These are phyloP conservation scores for Eriocheir sinensis DNA, from an alignment of 1,140 invertebrate genomes.

Conservation along the genomic window DNA sequence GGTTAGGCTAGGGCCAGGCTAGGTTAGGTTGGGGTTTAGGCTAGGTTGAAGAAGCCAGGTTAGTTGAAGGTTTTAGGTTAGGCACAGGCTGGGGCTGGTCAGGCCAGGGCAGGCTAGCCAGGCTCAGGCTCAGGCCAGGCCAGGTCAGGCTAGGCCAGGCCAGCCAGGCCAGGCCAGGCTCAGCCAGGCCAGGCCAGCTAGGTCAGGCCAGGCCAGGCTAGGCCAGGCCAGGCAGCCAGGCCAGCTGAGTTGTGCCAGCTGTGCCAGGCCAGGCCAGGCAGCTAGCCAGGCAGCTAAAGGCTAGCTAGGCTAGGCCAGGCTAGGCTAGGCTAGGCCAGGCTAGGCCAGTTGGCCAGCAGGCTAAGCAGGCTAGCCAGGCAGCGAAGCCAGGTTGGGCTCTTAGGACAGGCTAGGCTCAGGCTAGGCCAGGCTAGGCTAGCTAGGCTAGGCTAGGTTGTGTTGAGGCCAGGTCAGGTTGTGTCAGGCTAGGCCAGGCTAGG, in stretches of 20 bases:
- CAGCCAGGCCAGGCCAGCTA: too few species aligned
- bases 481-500: conserved; percentile 32
- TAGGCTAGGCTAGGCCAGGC: conserved; percentile 39
- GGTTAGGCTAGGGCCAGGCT: too few species aligned
- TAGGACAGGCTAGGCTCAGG: conserved; percentile 69
- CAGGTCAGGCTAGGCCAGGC: conserved; percentile 78
- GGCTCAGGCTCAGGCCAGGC: too few species aligned
- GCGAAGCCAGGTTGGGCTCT: neutral
- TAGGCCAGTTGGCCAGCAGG: too few species aligned
- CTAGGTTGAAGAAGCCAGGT: too few species aligned
- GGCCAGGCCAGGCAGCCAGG: conserved; percentile 43
- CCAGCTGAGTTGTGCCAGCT: conserved; percentile 76
- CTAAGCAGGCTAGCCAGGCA: neutral
- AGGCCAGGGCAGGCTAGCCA: conserved; percentile 57
- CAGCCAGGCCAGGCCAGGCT: too few species aligned
- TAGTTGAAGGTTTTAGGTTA: too few species aligned
- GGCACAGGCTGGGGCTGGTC: too few species aligned
- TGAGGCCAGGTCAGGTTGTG: conserved; percentile 74
- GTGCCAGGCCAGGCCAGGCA: conserved; percentile 77
- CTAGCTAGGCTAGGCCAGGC: neutral
- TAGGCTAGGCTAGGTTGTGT: conserved; percentile 78
- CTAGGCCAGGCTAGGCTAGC: conserved; percentile 56
- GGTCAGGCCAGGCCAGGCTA: too few species aligned
- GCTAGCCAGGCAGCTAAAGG: conserved; percentile 34
- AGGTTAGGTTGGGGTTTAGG: too few species aligned